Conservation (phyloP, 2,113 vertebrate genomes). For the Muscicapa adusta region DNA sequence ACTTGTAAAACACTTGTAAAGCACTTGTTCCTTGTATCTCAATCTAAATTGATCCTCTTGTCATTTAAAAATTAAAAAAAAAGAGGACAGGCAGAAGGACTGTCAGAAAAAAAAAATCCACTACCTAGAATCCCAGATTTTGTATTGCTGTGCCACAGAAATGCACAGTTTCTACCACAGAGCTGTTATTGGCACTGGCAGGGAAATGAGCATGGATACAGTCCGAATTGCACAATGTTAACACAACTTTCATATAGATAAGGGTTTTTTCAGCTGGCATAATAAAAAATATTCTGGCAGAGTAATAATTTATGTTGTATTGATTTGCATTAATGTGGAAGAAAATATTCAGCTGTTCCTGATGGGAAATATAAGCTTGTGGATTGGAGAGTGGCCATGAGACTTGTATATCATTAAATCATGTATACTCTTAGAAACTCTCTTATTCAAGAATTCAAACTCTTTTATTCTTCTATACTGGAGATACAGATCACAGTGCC, state of each 20-base stretch:
- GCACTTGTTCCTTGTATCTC: neutral
- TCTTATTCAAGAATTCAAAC: neutral
- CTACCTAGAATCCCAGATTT: neutral
- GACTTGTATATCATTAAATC: neutral
- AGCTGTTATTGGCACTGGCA: neutral
- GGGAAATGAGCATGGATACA: neutral
- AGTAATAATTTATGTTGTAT: neutral
- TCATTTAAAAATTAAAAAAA: neutral
- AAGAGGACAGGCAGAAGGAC: rapidly evolving
- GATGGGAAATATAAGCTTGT: neutral
- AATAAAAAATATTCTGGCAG: neutral
- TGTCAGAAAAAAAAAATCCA: neutral
- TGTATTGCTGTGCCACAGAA: neutral
- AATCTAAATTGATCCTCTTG: neutral
- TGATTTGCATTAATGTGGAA: neutral
- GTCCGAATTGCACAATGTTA: neutral
- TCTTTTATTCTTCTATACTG: neutral
- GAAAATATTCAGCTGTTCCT: neutral
- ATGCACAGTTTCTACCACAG: neutral
- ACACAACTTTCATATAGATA: neutral
- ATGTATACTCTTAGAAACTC: neutral
- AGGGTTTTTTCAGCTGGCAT: neutral
- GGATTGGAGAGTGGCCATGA: neutral
- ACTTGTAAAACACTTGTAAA: neutral
- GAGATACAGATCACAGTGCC: neutral